Evolutionary conservation across 2,797 vertebrate species (phyloP), one percentile per base, ranked within the genome.

Genomic region (Chaunax sp.): DNA sequence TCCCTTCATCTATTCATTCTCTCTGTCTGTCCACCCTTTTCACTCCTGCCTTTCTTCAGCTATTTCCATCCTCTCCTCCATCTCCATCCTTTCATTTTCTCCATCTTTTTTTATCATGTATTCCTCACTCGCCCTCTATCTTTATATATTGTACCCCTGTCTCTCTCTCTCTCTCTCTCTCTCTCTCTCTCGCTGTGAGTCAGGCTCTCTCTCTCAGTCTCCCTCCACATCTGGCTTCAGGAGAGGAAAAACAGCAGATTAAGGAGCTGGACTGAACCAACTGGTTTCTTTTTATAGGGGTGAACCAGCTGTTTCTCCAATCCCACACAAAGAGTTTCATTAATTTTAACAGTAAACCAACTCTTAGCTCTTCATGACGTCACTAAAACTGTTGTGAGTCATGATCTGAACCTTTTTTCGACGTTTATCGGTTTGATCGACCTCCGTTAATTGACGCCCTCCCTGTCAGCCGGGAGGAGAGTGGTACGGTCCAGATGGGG

Each of bases 191-290:
- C 2, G 0, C 6, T 45, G n/a, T 28, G 19, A 22, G 2, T 59
- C 35, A 12, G 6, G 13, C 3, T 61, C 72, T 65, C 57, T 67
- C 61, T 20, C 16, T 15, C 61, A 5, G 8, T 60, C 50, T 75
- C 55, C 78, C 75, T 53, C 67, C 84, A 89, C 87, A 88, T 91
- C 87, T 89, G 87, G 79, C 45, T 81, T 25, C 38, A 58, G 77
- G 82, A 80, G 76, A 72, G 70, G 78, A 80, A 76, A 83, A 85
- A 73, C 89, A 81, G 77, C 75, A 84, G 79, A 89, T 86, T 84
- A 84, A 72, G 70, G 67, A 70, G 16, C 12, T 14, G 81, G 89
- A 78, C 64, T 47, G 30, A 57, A 72, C 83, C 79, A 87, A 0
- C 0, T 0, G 0, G n/a, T 0, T 1, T 0, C 0, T 1, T 7